Percentiles rank a stretch among this genome's conserved stretches.
phyloP scores from a whole-genome alignment of 1,140 invertebrate genomes.

The Dreissena polymorpha region DNA sequence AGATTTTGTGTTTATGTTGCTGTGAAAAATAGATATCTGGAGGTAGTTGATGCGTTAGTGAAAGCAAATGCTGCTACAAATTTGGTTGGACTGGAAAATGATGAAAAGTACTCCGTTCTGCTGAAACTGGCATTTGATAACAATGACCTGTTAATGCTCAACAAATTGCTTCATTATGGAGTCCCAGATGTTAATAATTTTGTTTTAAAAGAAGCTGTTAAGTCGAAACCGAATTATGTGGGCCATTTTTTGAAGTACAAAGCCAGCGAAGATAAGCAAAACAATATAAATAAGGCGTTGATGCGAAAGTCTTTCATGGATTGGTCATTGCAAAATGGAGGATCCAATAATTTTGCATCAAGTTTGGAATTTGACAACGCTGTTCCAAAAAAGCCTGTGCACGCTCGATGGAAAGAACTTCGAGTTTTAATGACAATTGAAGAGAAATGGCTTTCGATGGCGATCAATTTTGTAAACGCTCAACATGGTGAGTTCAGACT shows the following conservation, averaged over 20 bases:
- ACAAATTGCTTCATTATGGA: constrained; percentile 91
- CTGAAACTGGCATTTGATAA: constrained; percentile 89
- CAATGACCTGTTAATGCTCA: constrained; percentile 82
- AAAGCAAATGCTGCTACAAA: constrained; percentile 84
- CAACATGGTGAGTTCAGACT: constrained; percentile 75
- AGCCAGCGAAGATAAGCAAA: constrained; percentile 62
- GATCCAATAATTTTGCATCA: neutral
- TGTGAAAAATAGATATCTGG: constrained; percentile 88
- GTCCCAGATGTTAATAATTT: constrained; percentile 92
- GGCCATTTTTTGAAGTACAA: constrained; percentile 80
- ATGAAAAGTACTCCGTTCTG: constrained; percentile 81
- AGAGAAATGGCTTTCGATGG: constrained; percentile 90
- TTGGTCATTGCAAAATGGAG: constrained; percentile 26
- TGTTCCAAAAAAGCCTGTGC: constrained; percentile 92
- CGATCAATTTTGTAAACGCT: constrained; percentile 69
- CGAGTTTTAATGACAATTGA: constrained; percentile 84
- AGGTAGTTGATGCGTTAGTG: constrained; percentile 88
- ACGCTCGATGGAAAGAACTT: constrained; percentile 94
- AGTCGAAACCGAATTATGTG: constrained; percentile 88
- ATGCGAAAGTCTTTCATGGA: constrained; percentile 55
- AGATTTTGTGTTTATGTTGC: constrained; percentile 60
- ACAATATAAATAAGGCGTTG: constrained; percentile 64
- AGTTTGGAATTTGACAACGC: constrained; percentile 81
- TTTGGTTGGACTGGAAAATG: constrained; percentile 68
- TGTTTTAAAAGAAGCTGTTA: constrained; percentile 87